These are phyloP conservation scores for Panurus biarmicus DNA, from an alignment of 2,113 vertebrate species.

Conservation along the genomic window DNA sequence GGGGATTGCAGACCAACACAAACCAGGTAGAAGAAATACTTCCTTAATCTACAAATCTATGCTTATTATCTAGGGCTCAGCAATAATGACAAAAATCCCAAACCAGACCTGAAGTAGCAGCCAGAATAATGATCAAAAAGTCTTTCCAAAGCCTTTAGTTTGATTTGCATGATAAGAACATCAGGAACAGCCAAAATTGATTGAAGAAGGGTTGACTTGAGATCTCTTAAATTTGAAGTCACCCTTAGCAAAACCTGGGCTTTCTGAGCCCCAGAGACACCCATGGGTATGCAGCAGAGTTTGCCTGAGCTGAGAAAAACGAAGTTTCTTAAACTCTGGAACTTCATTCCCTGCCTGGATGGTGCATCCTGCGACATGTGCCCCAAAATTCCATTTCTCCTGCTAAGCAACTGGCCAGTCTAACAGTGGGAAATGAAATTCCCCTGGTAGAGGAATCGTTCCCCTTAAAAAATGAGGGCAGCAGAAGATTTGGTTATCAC, in stretches of 20 bases:
- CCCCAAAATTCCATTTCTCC: not conserved
- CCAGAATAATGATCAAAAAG: not conserved
- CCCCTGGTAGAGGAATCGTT: not conserved
- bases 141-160: not conserved
- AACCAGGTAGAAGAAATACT: not conserved
- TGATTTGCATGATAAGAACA: not conserved
- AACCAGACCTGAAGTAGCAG: not conserved
- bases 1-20: not conserved
- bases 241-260: not conserved
- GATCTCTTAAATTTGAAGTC: not conserved
- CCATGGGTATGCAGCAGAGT: not conserved
- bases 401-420: not conserved
- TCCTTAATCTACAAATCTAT: not conserved
- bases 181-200: not conserved
- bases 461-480: not conserved
- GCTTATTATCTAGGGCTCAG: not conserved
- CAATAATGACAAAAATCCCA: not conserved
- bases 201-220: not conserved
- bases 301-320: not conserved
- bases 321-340: not conserved
- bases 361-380: not conserved
- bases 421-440: not conserved
- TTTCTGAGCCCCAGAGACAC: not conserved
- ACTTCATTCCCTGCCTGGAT: not conserved
- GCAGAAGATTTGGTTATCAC: not conserved